These are phyloP conservation scores for Aphyosemion australe DNA, from an alignment of 2,113 vertebrate genomes.

Conservation along the genomic window DNA sequence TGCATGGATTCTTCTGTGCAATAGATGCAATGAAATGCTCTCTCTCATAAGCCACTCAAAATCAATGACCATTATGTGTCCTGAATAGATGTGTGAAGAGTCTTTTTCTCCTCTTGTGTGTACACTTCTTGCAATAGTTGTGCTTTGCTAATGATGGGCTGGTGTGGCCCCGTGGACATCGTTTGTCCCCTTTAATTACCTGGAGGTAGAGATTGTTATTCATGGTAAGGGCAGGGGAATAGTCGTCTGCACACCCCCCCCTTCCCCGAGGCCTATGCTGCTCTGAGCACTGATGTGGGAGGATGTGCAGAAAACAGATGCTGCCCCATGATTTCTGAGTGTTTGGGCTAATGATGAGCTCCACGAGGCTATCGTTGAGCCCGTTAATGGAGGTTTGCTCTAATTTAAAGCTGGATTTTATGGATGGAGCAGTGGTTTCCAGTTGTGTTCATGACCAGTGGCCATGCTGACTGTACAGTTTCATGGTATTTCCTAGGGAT, in stretches of 20 bases:
- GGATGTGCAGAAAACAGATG: constrained; percentile 73
- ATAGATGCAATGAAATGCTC: constrained; percentile 64
- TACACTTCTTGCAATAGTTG: constrained; percentile 63
- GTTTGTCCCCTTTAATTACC: constrained; percentile 75
- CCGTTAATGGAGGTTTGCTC: constrained; percentile 56
- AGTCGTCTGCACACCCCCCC: constrained; percentile 29
- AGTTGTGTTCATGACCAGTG: constrained; percentile 43
- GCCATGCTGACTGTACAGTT: constrained; percentile 33
- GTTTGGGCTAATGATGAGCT: constrained; percentile 73
- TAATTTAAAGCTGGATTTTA: constrained; percentile 70
- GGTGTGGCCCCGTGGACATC: constrained; percentile 59
- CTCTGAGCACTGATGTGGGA: constrained; percentile 66
- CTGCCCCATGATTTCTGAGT: constrained; percentile 73
- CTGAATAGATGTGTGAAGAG: constrained; percentile 49
- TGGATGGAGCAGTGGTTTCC: constrained; percentile 55
- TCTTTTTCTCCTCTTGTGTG: constrained; percentile 50
- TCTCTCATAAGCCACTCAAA: constrained; percentile 61
- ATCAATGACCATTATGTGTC: constrained; percentile 78
- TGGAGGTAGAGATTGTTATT: constrained; percentile 74
- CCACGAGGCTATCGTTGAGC: constrained; percentile 57
- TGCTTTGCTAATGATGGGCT: constrained; percentile 73
- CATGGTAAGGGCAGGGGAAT: constrained; percentile 66
- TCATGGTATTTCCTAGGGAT: constrained; percentile 2
- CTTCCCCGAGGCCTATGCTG: constrained; percentile 55
- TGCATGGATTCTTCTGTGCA: constrained; percentile 48